Percentiles rank a stretch among this genome's conserved stretches.
phyloP scores from a whole-genome alignment of 2,797 vertebrate genomes.

The Sitta carolinensis region DNA sequence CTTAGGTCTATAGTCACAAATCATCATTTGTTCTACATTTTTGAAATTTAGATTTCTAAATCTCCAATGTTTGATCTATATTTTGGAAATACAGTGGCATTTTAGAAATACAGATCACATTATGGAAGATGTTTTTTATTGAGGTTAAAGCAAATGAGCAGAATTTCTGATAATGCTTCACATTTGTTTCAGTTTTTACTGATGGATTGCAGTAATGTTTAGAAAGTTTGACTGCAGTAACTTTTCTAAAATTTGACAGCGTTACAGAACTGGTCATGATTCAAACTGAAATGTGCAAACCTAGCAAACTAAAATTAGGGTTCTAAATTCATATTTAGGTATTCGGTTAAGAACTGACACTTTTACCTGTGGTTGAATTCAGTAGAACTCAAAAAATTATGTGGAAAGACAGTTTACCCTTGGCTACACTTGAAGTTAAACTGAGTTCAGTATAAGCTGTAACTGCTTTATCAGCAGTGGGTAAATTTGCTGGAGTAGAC shows the following conservation, averaged over 20 bases:
- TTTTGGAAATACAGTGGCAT: neutral
- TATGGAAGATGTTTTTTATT: neutral
- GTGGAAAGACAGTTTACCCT: slow-evolving; percentile 27
- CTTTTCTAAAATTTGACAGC: neutral
- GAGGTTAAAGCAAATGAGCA: neutral
- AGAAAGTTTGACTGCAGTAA: neutral
- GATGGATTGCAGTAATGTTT: neutral
- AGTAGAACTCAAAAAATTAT: neutral
- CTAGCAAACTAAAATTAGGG: neutral
- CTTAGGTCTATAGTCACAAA: neutral
- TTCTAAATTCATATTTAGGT: neutral
- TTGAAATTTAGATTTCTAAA: neutral
- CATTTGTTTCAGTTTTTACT: neutral
- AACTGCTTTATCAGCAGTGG: slow-evolving; percentile 62
- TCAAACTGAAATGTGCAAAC: neutral
- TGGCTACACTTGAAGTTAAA: slow-evolving; percentile 50
- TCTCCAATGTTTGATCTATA: neutral
- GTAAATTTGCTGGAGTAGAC: slow-evolving; percentile 64
- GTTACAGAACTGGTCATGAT: neutral
- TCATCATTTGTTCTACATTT: neutral
- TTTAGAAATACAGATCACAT: neutral
- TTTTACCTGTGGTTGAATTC: neutral
- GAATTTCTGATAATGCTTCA: neutral
- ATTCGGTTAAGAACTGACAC: neutral
- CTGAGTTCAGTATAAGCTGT: slow-evolving; percentile 25